Percentiles rank a stretch among this genome's conserved stretches.
Evolutionary conservation across 2,113 vertebrate species (phyloP).

Genomic region (Anoplopoma fimbria): DNA sequence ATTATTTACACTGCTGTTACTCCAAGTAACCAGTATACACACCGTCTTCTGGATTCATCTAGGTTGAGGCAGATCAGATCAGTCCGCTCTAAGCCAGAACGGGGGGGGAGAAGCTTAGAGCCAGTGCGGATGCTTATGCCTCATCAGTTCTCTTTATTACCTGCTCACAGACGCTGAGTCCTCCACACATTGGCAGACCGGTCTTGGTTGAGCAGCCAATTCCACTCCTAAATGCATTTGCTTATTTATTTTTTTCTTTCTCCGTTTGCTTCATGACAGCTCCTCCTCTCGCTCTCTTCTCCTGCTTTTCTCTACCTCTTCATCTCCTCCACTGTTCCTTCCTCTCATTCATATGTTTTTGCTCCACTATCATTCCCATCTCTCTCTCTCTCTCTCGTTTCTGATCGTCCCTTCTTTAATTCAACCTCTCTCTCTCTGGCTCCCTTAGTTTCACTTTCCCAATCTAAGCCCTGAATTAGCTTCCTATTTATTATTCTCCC

Average conservation of each 20-base stretch:
- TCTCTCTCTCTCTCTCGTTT: slow-evolving; percentile 14
- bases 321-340: slow-evolving; percentile 17
- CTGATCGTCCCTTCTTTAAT: slow-evolving; percentile 43
- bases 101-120: slow-evolving; percentile 45
- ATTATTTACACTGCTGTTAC: not conserved
- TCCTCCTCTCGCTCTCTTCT: slow-evolving; percentile 24
- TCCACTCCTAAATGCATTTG: slow-evolving; percentile 69
- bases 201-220: slow-evolving; percentile 73
- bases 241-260: slow-evolving; percentile 45
- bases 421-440: slow-evolving; percentile 32
- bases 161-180: slow-evolving; percentile 60
- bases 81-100: slow-evolving; percentile 5
- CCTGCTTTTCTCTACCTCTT: slow-evolving; percentile 20
- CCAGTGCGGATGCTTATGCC: slow-evolving; percentile 56
- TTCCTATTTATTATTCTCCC: slow-evolving; percentile 53
- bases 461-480: slow-evolving; percentile 51
- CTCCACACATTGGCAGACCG: slow-evolving; percentile 54
- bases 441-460: slow-evolving; percentile 36
- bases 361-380: slow-evolving; percentile 32
- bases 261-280: slow-evolving; percentile 33
- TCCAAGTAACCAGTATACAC: not conserved
- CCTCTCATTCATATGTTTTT: slow-evolving; percentile 40
- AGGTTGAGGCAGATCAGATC: slow-evolving; percentile 36
- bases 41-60: not conserved
- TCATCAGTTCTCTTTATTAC: slow-evolving; percentile 82